A percentile compares a stretch with the other conserved stretches of the same genome.
Evolutionary conservation across 2,113 vertebrate species (phyloP).

Genomic region (Hystrix cristata): DNA sequence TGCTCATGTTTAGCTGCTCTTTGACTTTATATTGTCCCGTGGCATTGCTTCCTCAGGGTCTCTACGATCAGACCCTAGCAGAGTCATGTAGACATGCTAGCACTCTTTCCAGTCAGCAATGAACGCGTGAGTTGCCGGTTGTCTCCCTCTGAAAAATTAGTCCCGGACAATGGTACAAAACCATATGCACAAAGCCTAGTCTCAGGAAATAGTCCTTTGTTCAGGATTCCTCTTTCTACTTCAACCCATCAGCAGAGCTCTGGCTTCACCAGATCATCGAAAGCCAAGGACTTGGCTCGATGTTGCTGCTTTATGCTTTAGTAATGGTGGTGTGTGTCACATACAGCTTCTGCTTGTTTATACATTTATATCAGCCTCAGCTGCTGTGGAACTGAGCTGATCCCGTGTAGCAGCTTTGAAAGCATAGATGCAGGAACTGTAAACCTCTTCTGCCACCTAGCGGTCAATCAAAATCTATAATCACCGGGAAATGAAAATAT

Average conservation of each 20-base stretch:
- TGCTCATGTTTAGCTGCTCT: accelerated
- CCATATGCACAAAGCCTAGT: neutral
- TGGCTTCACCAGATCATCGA: neutral
- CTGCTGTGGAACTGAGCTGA: conserved; percentile 31
- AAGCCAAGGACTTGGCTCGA: conserved; percentile 7
- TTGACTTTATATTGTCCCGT: accelerated
- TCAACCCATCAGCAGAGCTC: neutral
- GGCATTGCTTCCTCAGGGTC: neutral
- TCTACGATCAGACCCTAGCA: neutral
- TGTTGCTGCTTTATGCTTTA: conserved; percentile 63
- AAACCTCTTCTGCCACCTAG: conserved; percentile 85
- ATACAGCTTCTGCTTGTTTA: conserved; percentile 69
- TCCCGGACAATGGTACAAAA: neutral
- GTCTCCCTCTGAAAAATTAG: accelerated
- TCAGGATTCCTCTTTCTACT: conserved; percentile 16
- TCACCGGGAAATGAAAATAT: accelerated
- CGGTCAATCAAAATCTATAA: neutral
- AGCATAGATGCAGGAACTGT: neutral
- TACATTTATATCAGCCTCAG: conserved; percentile 52
- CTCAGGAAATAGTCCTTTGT: neutral
- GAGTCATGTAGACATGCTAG: neutral
- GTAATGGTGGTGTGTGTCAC: conserved; percentile 35
- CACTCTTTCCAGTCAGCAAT: neutral
- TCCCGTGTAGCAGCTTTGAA: neutral
- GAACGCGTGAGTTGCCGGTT: neutral